Evolutionary conservation across 2,113 vertebrate species (phyloP), one percentile per base, ranked within the genome.

Genomic region (Himantopus leucocephalus): DNA sequence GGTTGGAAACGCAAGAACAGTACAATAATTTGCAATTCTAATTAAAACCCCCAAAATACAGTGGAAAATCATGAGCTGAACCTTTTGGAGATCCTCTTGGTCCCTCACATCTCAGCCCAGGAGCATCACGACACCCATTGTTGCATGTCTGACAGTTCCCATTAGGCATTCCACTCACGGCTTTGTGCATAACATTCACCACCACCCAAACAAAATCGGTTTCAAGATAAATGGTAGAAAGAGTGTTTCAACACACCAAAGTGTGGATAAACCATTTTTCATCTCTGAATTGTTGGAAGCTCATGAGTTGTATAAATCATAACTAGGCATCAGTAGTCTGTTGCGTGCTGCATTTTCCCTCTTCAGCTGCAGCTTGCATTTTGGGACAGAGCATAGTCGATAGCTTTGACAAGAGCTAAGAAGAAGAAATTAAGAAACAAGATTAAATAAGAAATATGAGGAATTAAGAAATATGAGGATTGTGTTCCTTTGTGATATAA

Each of bases 181-280:
- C 71, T 82, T 85, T 72, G 66, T 60, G 85, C 62, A 24, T 85
- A 87, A 83, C 70, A 50, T 92, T 85, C 53, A 32, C 86, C 62
- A 45, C 66, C 41, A 87, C 87, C 70, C 89, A 94, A 92, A 78
- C 59, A 94, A 94, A 95, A 97, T 94, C 55, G 2, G 80, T 89
- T 97, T 68, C 53, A 72, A 92, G 89, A 89, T 73, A 91, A 95
- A 94, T 85, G 58, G 80, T 67, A 94, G 76, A 96, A 92, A 78
- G 79, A 56, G 35, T 75, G 68, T 86, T 92, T 93, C 52, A 77
- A 90, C 88, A 96, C 78, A 86, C 67, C 85, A 47, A 95, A 89
- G 89, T 92, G 95, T 96, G 86, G 91, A 90, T 92, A 95, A 96
- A 92, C 71, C 87, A 71, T 95, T 95, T 96, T 84, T 96, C 86